phyloP scores from a whole-genome alignment of 2,113 vertebrate genomes.

The Atrichornis clamosus region DNA sequence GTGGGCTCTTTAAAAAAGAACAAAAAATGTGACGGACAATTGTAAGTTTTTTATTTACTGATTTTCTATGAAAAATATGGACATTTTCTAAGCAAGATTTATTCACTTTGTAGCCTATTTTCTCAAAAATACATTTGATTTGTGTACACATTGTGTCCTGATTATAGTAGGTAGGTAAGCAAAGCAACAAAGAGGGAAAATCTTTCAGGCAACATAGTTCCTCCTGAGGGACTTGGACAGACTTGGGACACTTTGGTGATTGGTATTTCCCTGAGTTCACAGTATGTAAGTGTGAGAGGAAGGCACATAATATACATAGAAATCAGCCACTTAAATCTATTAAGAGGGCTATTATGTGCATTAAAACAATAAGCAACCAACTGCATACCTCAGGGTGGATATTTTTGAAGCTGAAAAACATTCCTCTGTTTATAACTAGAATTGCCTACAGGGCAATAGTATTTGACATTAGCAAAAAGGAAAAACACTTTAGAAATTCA shows the following conservation, averaged over 20 bases:
- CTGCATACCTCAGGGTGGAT: background rate
- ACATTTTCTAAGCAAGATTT: background rate
- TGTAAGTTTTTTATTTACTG: background rate
- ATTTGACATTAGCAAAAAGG: background rate
- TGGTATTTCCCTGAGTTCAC: background rate
- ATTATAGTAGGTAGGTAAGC: background rate
- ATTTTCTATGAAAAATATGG: background rate
- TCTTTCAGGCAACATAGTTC: background rate
- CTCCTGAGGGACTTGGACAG: background rate
- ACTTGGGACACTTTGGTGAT: background rate
- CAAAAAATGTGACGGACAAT: background rate
- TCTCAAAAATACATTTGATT: background rate
- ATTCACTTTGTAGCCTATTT: background rate
- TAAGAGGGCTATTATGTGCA: background rate
- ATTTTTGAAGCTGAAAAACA: background rate
- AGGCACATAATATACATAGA: rapidly evolving
- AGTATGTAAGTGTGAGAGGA: background rate
- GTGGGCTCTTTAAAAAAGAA: background rate
- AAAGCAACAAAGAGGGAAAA: background rate
- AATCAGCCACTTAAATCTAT: background rate
- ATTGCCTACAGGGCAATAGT: background rate
- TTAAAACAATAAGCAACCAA: background rate
- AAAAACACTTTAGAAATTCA: background rate
- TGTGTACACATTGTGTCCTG: background rate
- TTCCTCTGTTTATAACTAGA: background rate